These are phyloP conservation scores for Carassius gibelio DNA, from an alignment of 2,113 vertebrate species.

Conservation along the genomic window DNA sequence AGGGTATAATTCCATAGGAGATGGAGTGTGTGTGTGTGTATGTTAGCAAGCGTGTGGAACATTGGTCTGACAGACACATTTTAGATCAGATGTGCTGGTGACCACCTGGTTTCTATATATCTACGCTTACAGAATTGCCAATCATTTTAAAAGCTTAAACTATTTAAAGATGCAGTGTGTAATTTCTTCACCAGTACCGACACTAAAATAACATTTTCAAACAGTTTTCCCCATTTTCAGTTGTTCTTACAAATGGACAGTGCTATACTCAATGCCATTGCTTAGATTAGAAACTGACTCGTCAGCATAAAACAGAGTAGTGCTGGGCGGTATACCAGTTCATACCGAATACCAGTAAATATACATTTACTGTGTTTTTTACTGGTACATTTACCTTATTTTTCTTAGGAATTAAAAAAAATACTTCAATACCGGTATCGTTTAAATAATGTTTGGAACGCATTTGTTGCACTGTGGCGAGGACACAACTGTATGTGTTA, in stretches of 20 bases:
- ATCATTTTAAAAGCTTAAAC: not conserved
- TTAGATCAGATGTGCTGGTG: slow-evolving; percentile 38
- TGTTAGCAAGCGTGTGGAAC: slow-evolving; percentile 1
- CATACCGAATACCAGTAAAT: too few species aligned
- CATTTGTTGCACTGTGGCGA: too few species aligned
- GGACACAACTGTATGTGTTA: too few species aligned
- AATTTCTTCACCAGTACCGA: not conserved
- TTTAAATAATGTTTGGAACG: too few species aligned
- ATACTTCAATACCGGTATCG: too few species aligned
- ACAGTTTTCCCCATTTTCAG: not conserved
- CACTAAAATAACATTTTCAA: not conserved
- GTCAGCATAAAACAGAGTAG: too few species aligned
- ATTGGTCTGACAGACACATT: slow-evolving; percentile 30
- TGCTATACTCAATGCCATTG: not conserved
- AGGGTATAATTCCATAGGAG: slow-evolving; percentile 69
- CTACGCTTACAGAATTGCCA: not conserved
- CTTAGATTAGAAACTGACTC: not conserved
- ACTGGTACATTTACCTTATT: too few species aligned
- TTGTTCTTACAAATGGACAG: not conserved
- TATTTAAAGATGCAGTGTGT: not conserved
- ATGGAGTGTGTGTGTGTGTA: slow-evolving; percentile 51
- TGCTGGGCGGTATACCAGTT: too few species aligned
- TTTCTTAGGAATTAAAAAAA: too few species aligned
- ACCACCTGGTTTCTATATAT: not conserved
- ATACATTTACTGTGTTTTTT: too few species aligned